phyloP scores from a whole-genome alignment of 2,113 vertebrate species.

The Odontophorus gujanensis region DNA sequence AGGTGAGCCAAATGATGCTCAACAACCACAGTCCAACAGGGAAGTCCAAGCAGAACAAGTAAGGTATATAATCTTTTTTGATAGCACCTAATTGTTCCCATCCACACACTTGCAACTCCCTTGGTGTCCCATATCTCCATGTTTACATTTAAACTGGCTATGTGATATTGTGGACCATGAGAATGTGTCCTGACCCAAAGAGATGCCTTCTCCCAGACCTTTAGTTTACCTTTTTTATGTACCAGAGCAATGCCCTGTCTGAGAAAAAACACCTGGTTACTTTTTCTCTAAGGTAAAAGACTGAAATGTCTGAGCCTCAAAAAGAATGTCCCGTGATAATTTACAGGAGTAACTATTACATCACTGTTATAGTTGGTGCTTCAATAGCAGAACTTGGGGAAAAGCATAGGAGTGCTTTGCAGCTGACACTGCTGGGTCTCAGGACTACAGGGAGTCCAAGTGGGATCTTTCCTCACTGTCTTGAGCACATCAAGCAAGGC shows the following conservation, averaged over 20 bases:
- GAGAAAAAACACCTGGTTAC: background rate
- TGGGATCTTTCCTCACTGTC: rapidly evolving
- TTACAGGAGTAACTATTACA: background rate
- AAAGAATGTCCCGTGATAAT: background rate
- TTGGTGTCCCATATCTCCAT: background rate
- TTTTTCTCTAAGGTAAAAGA: background rate
- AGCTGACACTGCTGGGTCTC: background rate
- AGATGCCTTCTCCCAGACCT: background rate
- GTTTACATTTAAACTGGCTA: background rate
- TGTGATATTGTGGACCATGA: background rate
- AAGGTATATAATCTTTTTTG: background rate
- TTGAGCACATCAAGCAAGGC: rapidly evolving
- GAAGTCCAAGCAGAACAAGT: background rate
- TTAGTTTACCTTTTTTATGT: background rate
- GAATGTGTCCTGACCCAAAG: background rate
- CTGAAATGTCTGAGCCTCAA: background rate
- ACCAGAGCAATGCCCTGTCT: background rate
- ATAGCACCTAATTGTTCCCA: background rate
- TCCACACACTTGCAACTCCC: background rate
- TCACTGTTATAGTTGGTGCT: rapidly evolving
- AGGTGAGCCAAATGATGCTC: background rate
- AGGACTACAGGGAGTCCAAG: background rate
- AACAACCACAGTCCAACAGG: background rate
- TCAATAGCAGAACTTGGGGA: background rate
- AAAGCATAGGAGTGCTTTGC: background rate